phyloP scores from a whole-genome alignment of 1,140 invertebrate genomes.

The Lasioglossum baleicum region DNA sequence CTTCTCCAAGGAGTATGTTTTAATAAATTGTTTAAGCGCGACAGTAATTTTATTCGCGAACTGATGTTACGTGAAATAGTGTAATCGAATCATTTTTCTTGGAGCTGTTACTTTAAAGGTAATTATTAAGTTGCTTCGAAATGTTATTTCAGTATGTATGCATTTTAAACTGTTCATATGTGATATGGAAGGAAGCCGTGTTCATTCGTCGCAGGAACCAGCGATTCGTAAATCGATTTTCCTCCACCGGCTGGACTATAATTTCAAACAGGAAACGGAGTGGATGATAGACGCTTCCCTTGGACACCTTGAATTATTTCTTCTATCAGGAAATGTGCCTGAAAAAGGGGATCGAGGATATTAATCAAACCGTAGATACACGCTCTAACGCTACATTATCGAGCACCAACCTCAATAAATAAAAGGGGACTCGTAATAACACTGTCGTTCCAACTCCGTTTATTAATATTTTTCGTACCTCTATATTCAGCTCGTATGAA shows the following conservation, averaged over 20 bases:
- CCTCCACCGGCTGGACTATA: not conserved
- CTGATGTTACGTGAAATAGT: too few relatives aligned
- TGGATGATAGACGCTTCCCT: not conserved
- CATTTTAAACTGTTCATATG: not conserved
- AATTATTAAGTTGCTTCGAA: too few relatives aligned
- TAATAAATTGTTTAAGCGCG: too few relatives aligned
- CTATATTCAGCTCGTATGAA: too few relatives aligned
- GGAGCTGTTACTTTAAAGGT: too few relatives aligned
- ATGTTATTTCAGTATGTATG: too few relatives aligned
- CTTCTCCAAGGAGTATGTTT: too few relatives aligned
- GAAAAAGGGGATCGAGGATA: not conserved
- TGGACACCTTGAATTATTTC: conserved; percentile 4
- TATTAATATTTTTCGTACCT: too few relatives aligned
- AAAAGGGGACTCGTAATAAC: too few relatives aligned
- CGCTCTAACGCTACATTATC: not conserved
- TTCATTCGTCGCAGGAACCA: not conserved
- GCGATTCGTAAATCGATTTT: conserved; percentile 6
- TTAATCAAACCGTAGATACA: not conserved
- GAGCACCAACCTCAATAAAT: not conserved
- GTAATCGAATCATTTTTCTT: too few relatives aligned
- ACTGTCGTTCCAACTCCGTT: too few relatives aligned
- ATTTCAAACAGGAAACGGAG: conserved; percentile 1
- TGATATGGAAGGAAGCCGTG: not conserved
- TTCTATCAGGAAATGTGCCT: not conserved
- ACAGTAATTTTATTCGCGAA: too few relatives aligned